phyloP scores from a whole-genome alignment of 2,797 vertebrate genomes.

The Tenualosa thibaudeaui region DNA sequence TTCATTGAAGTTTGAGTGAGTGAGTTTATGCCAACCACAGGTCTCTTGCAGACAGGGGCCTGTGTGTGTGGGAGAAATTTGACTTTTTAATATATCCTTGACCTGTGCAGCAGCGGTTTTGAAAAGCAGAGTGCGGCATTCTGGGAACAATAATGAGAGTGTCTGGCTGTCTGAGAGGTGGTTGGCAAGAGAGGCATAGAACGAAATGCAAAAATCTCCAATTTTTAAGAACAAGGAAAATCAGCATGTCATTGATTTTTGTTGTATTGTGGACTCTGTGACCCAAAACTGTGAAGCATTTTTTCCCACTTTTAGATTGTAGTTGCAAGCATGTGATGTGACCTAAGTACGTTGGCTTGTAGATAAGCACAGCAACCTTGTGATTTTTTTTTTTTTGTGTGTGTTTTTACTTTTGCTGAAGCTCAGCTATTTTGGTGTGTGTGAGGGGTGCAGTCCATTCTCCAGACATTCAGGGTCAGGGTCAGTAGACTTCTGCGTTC shows the following conservation, averaged over 20 bases:
- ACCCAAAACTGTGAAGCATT: conserved; percentile 4
- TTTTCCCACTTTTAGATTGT: no score
- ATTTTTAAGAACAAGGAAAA: neutral
- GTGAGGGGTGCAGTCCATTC: neutral
- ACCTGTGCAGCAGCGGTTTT: conserved; percentile 14
- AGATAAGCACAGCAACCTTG: neutral
- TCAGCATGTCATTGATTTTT: neutral
- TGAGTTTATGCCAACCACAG: conserved; percentile 35
- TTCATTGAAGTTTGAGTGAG: conserved; percentile 46
- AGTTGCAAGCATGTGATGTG: neutral
- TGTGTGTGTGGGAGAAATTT: conserved; percentile 25
- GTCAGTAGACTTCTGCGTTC: neutral
- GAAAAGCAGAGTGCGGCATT: neutral
- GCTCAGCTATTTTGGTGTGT: neutral
- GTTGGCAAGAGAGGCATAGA: neutral
- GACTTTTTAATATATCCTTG: conserved; percentile 22
- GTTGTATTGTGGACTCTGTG: neutral
- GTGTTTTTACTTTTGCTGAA: neutral
- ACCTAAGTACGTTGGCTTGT: neutral
- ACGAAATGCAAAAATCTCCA: neutral
- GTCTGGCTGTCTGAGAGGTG: neutral
- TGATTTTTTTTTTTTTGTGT: neutral
- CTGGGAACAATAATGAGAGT: neutral
- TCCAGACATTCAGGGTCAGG: conserved; percentile 22
- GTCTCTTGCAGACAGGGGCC: conserved; percentile 17